A percentile compares a stretch with the other conserved stretches of the same genome.
These are phyloP conservation scores for Axis porcinus DNA, from an alignment of 2,113 vertebrate species.

Conservation along the genomic window DNA sequence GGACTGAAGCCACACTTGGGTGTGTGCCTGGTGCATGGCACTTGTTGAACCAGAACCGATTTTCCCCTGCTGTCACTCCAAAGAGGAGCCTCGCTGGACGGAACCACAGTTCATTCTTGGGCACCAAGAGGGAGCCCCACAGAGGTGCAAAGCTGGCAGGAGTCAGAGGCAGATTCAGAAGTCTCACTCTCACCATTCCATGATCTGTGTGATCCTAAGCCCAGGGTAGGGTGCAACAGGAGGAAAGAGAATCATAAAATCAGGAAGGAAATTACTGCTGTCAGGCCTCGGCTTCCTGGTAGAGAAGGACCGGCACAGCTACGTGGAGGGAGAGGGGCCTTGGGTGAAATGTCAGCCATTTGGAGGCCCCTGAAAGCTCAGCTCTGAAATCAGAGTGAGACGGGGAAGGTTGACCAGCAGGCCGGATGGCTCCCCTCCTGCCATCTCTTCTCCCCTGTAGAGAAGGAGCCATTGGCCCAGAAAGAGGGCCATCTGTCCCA, in stretches of 20 bases:
- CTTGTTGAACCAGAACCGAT: no score
- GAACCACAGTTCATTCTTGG: neutral
- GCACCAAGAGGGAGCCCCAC: neutral
- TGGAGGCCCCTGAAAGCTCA: neutral
- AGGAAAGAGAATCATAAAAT: neutral
- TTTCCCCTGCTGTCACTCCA: no score
- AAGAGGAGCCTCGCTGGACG: neutral
- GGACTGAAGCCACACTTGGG: fast-evolving
- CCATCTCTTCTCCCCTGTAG: fast-evolving
- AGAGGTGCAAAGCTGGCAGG: fast-evolving
- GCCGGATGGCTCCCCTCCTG: fast-evolving
- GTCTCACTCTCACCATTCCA: neutral
- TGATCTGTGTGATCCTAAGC: neutral
- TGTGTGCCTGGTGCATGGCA: neutral
- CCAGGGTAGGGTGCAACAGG: neutral
- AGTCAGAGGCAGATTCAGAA: neutral
- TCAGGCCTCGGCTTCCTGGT: fast-evolving
- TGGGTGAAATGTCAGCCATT: neutral
- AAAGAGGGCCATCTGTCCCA: fast-evolving
- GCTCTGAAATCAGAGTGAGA: neutral
- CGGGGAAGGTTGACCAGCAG: neutral
- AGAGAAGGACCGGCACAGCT: fast-evolving
- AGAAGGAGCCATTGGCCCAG: fast-evolving
- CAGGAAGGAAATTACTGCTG: neutral
- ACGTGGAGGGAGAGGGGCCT: neutral